Base-by-base conservation (phyloP, 2,888 invertebrate genomes). In the Pammene fasciana region DNA sequence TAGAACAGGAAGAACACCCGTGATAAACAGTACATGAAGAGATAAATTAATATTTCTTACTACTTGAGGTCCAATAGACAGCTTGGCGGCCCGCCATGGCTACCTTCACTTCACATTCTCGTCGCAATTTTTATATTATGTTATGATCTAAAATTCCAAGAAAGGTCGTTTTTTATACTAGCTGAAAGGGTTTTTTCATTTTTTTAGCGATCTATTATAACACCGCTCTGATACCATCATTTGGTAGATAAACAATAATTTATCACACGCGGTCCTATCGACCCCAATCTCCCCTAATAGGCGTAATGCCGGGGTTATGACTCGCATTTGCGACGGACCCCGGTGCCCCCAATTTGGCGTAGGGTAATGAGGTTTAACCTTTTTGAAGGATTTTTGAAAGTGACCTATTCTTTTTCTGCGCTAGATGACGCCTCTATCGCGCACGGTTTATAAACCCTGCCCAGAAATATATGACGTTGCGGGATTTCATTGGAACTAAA, bases 261-360 rank as follows among this genome's bases (percentile, higher is more conserved):
- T 50, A 61, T 61, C 61, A 61, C 61, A 16, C 16, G 48, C 38
- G 43, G 18, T 57, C 43, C 43, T 36, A 50, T 61, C 61, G 13
- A 13, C 48, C 50, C 38, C 61, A 61, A 61, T 61, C 61, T 61
- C 16, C 48, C 36, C 48, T 61, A 61, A 61, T 61, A 61, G 60
- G 7, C 48, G 48, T 14, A 60, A 60, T 38, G 48, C 48, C 16
- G 61, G 26, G 50, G 61, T 61, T 61, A 61, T 50, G 61, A 50
- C 61, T 38, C 50, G 50, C 38, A 61, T 61, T 61, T 61, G 38
- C 38, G 36, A 61, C 34, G 59, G 46, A 16, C 36, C 60, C 60
- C 48, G 48, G 14, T 61, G 50, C 50, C 61, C 50, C 50, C 61
- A 61, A 61, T 61, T 61, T 61, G 61, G 11, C 16, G 13, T 18